Evolutionary conservation across 1,140 invertebrate genomes (phyloP).

Genomic region (Ceratosolen solmsi): DNA sequence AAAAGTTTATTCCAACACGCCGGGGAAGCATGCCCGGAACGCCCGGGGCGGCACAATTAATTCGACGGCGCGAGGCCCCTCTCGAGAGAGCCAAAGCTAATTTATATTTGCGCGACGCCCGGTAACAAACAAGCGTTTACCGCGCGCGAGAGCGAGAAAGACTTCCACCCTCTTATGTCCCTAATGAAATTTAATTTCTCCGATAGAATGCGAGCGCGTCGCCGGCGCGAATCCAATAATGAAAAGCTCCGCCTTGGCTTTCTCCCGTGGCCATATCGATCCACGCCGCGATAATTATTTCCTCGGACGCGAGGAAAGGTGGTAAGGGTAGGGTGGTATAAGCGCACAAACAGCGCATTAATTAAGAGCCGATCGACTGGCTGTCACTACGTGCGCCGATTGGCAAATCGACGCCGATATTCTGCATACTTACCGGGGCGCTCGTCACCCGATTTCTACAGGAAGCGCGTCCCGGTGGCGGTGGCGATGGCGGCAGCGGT

Average conservation of each 20-base stretch:
- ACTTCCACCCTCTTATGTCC: conserved; percentile 55
- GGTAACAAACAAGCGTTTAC: conserved; percentile 61
- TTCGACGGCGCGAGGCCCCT: conserved; percentile 46
- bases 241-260: conserved; percentile 39
- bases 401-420: neutral
- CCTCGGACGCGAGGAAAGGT: conserved; percentile 2
- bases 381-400: neutral
- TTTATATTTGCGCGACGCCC: conserved; percentile 63
- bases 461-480: neutral
- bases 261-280: conserved; percentile 37
- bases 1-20: conserved; percentile 18
- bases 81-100: conserved; percentile 57
- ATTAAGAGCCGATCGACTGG: conserved; percentile 19
- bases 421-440: neutral
- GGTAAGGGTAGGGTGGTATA: neutral
- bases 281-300: conserved; percentile 45
- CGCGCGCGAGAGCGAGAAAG: conserved; percentile 40
- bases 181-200: conserved; percentile 68
- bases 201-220: conserved; percentile 53
- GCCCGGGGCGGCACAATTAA: conserved; percentile 54
- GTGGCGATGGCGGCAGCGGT: no score
- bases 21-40: conserved; percentile 33
- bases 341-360: conserved; percentile 41
- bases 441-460: neutral
- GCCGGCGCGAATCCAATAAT: conserved; percentile 45